Evolutionary conservation across 2,888 invertebrate genomes (phyloP), one percentile per base, ranked within the genome.

Genomic region (Julus scanicus): DNA sequence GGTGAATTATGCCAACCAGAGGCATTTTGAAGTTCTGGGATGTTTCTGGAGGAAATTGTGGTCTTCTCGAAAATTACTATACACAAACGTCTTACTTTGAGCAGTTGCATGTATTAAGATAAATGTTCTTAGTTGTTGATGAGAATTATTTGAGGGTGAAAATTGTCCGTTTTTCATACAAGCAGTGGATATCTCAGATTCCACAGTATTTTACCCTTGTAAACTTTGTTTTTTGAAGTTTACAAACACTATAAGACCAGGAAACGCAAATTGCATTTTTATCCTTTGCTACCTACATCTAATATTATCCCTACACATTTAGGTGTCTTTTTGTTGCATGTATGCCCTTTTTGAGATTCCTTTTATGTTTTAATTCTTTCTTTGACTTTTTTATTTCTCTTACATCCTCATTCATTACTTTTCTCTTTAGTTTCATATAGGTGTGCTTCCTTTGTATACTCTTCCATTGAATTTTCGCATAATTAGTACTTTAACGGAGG

Each of bases 401-500:
- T 6, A n/a, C 20, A 49, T 49, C 37, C 86, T 86, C 6, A 86
- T 48, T 53, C 86, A 53, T 86, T 37, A 48, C 20, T 86, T 53
- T 37, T 48, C 86, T 53, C 48, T 86, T 86, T 86, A 48, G 48
- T 86, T 48, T 86, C 49, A 49, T 48, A 40, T 44, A 84, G 44
- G 40, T 48, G 40, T 84, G 86, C 48, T 49, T n/a, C 53, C 86
- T 84, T 84, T 84, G 40, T 84, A n/a, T 84, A 84, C 44, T 84
- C 84, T 84, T 84, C 84, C 20, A 84, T 84, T 84, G 84, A 84
- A 44, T 84, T 84, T 84, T 84, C 84, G n/a, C 84, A 84, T 84
- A 84, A 84, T 84, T 84, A 84, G 84, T 8, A 84, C 84, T 84
- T 84, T n/a, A 84, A 44, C 40, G 84, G 44, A 84, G 84, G 84